Conservation (phyloP, 2,888 invertebrate genomes). For the Capitulum mitella region DNA sequence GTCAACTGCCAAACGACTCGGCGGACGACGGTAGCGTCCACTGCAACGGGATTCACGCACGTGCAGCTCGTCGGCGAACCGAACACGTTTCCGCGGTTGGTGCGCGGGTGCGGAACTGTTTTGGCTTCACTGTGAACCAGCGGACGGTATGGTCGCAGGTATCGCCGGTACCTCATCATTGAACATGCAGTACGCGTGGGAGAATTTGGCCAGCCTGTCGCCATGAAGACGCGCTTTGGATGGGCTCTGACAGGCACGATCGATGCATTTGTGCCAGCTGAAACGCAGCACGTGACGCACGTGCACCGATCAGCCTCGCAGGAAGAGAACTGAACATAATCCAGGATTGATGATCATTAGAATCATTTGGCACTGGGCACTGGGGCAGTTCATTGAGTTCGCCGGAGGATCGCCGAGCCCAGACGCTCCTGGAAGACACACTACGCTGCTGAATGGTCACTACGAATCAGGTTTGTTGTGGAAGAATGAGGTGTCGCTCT, state of each 20-base stretch:
- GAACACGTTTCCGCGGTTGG: not conserved
- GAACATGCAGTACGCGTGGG: not conserved
- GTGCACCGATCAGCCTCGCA: not conserved
- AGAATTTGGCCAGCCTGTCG: not conserved
- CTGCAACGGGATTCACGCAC: not conserved
- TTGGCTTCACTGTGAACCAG: not conserved
- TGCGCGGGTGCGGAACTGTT: not conserved
- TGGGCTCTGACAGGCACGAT: not conserved
- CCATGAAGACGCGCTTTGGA: not conserved
- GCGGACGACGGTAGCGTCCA: not conserved
- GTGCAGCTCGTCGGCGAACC: not conserved
- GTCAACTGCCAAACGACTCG: not conserved
- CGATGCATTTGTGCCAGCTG: not conserved
- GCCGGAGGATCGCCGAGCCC: not conserved
- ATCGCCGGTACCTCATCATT: not conserved
- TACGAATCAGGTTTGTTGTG: not conserved
- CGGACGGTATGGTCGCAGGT: not conserved
- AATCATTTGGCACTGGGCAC: not conserved
- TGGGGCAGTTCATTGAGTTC: not conserved
- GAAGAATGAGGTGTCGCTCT: not conserved
- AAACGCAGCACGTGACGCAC: not conserved
- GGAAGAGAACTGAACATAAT: not conserved
- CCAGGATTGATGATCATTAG: not conserved
- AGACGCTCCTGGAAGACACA: not conserved
- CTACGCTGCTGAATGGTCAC: not conserved